phyloP scores from a whole-genome alignment of 1,140 invertebrate species.

The Euwallacea fornicatus region DNA sequence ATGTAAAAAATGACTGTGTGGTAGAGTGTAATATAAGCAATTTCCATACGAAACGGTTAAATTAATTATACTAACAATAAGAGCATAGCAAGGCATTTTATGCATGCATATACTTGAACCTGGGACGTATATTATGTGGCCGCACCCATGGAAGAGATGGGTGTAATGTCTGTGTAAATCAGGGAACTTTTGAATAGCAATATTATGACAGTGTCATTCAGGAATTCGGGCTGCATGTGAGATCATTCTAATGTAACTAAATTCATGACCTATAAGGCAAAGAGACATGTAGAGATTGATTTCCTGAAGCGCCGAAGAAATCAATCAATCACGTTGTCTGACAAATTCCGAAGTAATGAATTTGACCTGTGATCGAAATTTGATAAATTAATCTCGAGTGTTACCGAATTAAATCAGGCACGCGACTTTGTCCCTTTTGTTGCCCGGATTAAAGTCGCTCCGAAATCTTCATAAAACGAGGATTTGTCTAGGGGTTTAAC shows the following conservation, averaged over 20 bases:
- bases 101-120: constrained; percentile 21
- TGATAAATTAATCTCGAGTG: constrained; percentile 15
- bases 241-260: too few relatives aligned
- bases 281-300: constrained; percentile 2
- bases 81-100: constrained; percentile 15
- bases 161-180: constrained; percentile 30
- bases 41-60: constrained; percentile 27
- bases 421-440: constrained; percentile 4
- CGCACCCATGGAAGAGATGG: constrained; percentile 31
- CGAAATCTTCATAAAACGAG: constrained; percentile 4
- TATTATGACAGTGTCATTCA: constrained; percentile 25
- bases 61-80: constrained; percentile 32
- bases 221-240: constrained; percentile 15
- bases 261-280: too few relatives aligned
- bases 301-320: not conserved
- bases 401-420: constrained; percentile 10
- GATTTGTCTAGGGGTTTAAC: constrained; percentile 8
- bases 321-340: constrained; percentile 21
- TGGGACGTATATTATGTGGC: constrained; percentile 6
- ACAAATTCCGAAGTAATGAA: constrained; percentile 16
- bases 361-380: constrained; percentile 25
- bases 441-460: not conserved
- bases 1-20: constrained; percentile 13
- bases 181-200: constrained; percentile 20
- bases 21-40: constrained; percentile 6